phyloP scores from a whole-genome alignment of 2,113 vertebrate species.

The Solea senegalensis region DNA sequence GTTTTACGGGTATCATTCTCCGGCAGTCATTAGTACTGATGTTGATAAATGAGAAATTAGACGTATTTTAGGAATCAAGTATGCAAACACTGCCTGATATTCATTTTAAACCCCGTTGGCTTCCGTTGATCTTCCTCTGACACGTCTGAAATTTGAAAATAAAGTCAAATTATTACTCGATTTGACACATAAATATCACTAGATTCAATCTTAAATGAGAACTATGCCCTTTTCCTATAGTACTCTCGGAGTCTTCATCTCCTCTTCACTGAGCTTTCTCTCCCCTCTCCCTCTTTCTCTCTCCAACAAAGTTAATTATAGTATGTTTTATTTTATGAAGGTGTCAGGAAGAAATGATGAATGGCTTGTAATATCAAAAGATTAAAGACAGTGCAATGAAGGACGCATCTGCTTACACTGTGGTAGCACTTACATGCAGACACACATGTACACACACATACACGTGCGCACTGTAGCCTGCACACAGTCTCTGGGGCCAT shows the following conservation, averaged over 20 bases:
- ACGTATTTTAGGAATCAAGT: slow-evolving; percentile 70
- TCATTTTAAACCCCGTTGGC: slow-evolving; percentile 78
- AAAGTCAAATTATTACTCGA: slow-evolving; percentile 13
- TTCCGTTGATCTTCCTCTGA: slow-evolving; percentile 48
- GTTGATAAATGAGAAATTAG: slow-evolving; percentile 48
- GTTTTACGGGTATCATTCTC: slow-evolving; percentile 12
- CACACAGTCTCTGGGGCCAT: slow-evolving; percentile 73
- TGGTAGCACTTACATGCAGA: slow-evolving; percentile 57
- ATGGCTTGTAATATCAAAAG: slow-evolving; percentile 86
- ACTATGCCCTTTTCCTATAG: slow-evolving; percentile 24
- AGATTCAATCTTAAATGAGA: slow-evolving; percentile 65
- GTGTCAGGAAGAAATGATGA: slow-evolving; percentile 85
- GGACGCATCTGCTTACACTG: slow-evolving; percentile 65
- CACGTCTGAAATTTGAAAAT: slow-evolving; percentile 38
- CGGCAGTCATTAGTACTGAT: background rate
- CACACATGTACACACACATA: slow-evolving; percentile 42
- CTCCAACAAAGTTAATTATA: slow-evolving; percentile 87
- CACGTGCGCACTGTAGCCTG: slow-evolving; percentile 2
- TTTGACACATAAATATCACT: slow-evolving; percentile 44
- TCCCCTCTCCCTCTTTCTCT: slow-evolving; percentile 23
- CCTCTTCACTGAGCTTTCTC: slow-evolving; percentile 29
- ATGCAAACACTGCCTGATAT: slow-evolving; percentile 76
- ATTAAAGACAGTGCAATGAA: slow-evolving; percentile 76
- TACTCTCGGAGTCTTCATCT: slow-evolving; percentile 36
- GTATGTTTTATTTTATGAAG: slow-evolving; percentile 86